A percentile compares a stretch with the other conserved stretches of the same genome.
Conservation (phyloP, 2,888 invertebrate species). For the Rhogogaster chlorosoma region DNA sequence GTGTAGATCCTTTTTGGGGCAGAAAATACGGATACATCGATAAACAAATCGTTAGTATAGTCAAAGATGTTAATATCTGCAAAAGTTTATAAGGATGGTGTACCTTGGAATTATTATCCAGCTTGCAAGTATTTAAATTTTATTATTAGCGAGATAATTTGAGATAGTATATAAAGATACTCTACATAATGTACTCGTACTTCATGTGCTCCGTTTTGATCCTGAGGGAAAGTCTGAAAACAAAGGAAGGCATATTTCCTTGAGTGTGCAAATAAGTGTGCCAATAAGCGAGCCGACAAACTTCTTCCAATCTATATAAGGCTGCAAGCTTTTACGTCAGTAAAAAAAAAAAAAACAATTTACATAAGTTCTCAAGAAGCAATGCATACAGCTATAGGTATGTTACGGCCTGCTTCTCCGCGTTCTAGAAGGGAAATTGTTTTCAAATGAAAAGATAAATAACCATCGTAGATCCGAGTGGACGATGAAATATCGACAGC, state of each 20-base stretch:
- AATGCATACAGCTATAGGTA: background rate
- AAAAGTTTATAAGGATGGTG: background rate
- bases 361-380: background rate
- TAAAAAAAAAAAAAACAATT: background rate
- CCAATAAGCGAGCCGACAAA: background rate
- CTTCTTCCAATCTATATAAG: background rate
- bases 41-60: background rate
- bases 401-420: background rate
- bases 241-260: background rate
- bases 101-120: background rate
- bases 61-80: background rate
- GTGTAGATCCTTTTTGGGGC: background rate
- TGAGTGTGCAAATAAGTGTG: background rate
- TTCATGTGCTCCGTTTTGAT: background rate
- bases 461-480: background rate
- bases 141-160: background rate
- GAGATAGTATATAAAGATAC: background rate
- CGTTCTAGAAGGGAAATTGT: background rate
- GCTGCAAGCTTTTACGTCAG: background rate
- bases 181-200: background rate
- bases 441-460: background rate
- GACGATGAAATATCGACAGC: background rate
- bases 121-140: background rate
- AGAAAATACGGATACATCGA: background rate
- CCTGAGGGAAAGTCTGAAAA: background rate